phyloP scores from a whole-genome alignment of 2,797 vertebrate genomes.

The Thalassophryne amazonica region DNA sequence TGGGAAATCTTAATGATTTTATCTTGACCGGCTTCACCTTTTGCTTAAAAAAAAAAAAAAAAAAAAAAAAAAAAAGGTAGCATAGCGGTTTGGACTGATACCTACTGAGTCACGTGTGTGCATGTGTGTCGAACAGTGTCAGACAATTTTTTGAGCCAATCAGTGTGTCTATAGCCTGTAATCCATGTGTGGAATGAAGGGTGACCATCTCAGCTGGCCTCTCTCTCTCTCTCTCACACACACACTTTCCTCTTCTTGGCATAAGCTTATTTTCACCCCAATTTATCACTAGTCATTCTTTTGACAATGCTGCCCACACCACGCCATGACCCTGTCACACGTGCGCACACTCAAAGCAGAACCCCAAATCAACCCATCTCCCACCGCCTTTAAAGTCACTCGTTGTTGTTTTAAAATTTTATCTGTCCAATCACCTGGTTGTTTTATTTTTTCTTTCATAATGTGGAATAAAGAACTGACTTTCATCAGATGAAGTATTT shows the following conservation, averaged over 20 bases:
- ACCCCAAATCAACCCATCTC: too few species aligned
- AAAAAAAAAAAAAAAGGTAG: too few species aligned
- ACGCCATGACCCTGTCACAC: slow-evolving; percentile 24
- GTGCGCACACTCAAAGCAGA: slow-evolving; percentile 9
- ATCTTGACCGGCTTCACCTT: too few species aligned
- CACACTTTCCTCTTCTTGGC: slow-evolving; percentile 41
- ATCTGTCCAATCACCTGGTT: too few species aligned
- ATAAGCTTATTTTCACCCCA: slow-evolving; percentile 74
- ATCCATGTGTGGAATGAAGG: slow-evolving; percentile 74
- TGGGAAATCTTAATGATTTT: slow-evolving; percentile 9
- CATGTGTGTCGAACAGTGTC: slow-evolving; percentile 35
- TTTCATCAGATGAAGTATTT: too few species aligned
- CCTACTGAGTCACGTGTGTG: background rate
- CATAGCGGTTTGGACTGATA: slow-evolving; percentile 24
- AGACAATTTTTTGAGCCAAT: slow-evolving; percentile 59
- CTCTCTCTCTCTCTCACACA: slow-evolving; percentile 40
- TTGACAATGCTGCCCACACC: slow-evolving; percentile 54
- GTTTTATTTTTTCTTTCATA: too few species aligned
- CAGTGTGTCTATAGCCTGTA: slow-evolving; percentile 65
- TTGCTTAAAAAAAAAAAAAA: too few species aligned
- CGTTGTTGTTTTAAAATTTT: too few species aligned
- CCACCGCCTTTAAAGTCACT: background rate
- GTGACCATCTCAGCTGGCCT: slow-evolving; percentile 65
- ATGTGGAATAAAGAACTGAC: too few species aligned
- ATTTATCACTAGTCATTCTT: slow-evolving; percentile 74